These are phyloP conservation scores for Micromys minutus DNA, from an alignment of 2,113 vertebrate genomes.

Conservation along the genomic window DNA sequence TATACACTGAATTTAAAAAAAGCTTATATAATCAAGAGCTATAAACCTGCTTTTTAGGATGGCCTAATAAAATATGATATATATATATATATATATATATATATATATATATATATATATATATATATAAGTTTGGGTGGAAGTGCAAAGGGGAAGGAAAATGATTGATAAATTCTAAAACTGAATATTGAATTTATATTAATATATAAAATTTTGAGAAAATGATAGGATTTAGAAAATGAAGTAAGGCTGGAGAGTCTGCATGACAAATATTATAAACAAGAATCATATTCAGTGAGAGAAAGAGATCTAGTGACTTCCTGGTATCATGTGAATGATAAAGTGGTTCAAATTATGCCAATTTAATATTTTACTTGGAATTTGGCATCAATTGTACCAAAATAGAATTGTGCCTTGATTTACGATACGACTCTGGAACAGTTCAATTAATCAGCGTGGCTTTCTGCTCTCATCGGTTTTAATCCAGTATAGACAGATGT, in stretches of 20 bases:
- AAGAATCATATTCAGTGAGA: neutral
- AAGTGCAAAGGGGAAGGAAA: neutral
- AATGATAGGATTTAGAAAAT: neutral
- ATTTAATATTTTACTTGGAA: conserved; percentile 5
- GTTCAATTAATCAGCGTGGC: neutral
- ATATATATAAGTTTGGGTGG: neutral
- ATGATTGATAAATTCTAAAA: neutral
- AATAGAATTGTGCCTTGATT: neutral
- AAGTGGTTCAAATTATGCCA: neutral
- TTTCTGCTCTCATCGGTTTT: neutral
- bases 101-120: no score
- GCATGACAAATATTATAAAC: neutral
- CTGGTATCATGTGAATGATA: neutral
- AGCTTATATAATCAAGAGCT: neutral
- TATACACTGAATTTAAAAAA: neutral
- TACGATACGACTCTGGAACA: neutral
- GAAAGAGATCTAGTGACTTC: neutral
- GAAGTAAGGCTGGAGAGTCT: neutral
- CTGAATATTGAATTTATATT: neutral
- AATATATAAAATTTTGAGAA: neutral
- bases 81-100: no score
- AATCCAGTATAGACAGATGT: neutral
- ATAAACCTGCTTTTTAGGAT: neutral
- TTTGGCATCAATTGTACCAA: neutral
- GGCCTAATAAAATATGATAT: neutral